phyloP scores from a whole-genome alignment of 2,113 vertebrate species.

The Pachycephala philippinensis region DNA sequence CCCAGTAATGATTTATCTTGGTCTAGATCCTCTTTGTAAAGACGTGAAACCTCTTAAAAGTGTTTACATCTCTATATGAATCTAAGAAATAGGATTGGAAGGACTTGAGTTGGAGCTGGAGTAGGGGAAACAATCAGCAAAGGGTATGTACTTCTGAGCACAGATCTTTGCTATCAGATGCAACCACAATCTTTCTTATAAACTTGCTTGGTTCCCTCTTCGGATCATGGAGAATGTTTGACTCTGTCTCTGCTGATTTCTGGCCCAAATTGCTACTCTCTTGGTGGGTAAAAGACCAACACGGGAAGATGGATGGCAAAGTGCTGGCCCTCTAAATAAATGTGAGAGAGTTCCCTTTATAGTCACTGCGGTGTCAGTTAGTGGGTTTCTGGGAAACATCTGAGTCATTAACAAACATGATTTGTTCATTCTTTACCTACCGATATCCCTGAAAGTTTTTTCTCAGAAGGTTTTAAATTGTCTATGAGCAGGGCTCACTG shows the following conservation, averaged over 20 bases:
- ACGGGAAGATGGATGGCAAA: background rate
- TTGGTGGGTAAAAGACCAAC: background rate
- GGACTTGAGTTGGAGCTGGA: background rate
- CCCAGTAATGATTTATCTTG: background rate
- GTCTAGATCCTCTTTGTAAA: background rate
- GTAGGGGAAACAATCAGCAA: background rate
- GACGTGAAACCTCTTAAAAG: background rate
- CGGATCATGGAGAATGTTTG: background rate
- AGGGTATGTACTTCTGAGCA: background rate
- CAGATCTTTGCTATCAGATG: background rate
- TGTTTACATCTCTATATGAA: background rate
- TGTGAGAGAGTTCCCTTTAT: background rate
- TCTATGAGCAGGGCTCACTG: background rate
- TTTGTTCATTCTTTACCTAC: background rate
- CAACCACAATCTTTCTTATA: background rate
- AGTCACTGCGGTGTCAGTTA: background rate
- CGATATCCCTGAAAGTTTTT: background rate
- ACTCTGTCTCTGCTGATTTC: background rate
- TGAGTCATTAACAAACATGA: background rate
- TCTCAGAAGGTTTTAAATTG: background rate
- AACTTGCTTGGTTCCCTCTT: background rate
- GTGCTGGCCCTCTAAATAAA: background rate
- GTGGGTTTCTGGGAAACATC: background rate
- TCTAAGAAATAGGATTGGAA: background rate
- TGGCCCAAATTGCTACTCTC: background rate